Percentiles rank a stretch among this genome's conserved stretches.
Evolutionary conservation across 2,888 invertebrate species (phyloP).

Genomic region (Diogma glabrata): DNA sequence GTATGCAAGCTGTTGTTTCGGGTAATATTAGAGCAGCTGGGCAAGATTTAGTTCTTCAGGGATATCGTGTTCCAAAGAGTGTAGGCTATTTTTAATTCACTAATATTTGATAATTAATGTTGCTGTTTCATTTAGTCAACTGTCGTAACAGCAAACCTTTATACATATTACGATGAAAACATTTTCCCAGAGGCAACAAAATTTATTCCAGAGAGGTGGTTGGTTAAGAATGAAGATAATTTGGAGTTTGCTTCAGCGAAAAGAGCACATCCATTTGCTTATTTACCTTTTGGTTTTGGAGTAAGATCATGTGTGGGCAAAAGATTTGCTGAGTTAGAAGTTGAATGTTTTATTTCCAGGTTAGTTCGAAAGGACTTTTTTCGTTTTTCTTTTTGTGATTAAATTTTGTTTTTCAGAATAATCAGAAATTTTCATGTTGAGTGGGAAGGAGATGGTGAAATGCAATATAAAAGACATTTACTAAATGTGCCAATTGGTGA

Average conservation of each 20-base stretch:
- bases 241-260: not conserved
- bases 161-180: slow-evolving; percentile 48
- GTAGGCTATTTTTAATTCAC: no score
- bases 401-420: no score
- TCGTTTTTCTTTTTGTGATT: no score
- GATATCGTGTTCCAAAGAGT: slow-evolving; percentile 48
- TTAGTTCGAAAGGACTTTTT: slow-evolving; percentile 16
- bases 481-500: not conserved
- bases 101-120: not conserved
- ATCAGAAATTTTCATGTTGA: not conserved
- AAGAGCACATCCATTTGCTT: slow-evolving; percentile 4
- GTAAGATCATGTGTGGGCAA: slow-evolving; percentile 55
- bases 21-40: slow-evolving; percentile 43
- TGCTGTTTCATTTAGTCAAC: slow-evolving; percentile 39
- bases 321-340: slow-evolving; percentile 59
- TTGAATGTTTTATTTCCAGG: slow-evolving; percentile 42
- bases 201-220: slow-evolving; percentile 69
- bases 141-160: slow-evolving; percentile 60
- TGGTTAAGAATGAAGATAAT: slow-evolving; percentile 31
- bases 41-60: slow-evolving; percentile 46
- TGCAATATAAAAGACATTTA: not conserved
- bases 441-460: not conserved
- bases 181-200: slow-evolving; percentile 48
- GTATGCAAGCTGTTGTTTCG: slow-evolving; percentile 47
- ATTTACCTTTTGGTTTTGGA: slow-evolving; percentile 10